These are phyloP conservation scores for Lepilemur septentrionalis DNA, from an alignment of 2,797 vertebrate genomes.

Conservation along the genomic window DNA sequence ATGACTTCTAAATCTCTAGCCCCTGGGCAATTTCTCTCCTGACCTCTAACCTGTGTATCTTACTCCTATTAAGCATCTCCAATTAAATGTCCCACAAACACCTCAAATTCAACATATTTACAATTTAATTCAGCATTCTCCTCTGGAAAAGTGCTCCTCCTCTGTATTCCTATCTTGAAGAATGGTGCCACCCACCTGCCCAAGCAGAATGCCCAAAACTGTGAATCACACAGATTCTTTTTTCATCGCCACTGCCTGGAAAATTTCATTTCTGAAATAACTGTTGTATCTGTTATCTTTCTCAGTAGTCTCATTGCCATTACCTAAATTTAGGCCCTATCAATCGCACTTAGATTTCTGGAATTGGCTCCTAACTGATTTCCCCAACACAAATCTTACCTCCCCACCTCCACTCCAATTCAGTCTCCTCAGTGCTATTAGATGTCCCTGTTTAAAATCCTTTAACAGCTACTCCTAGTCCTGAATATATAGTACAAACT, in stretches of 20 bases:
- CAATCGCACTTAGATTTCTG: neutral
- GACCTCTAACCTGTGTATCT: neutral
- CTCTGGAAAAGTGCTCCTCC: neutral
- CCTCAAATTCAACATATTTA: neutral
- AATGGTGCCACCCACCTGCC: neutral
- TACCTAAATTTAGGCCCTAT: neutral
- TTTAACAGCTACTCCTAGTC: neutral
- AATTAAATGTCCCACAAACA: neutral
- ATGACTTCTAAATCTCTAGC: neutral
- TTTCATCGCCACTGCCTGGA: neutral
- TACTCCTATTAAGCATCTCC: neutral
- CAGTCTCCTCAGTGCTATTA: neutral
- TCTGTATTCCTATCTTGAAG: neutral
- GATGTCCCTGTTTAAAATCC: neutral
- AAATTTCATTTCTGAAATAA: slow-evolving; percentile 26
- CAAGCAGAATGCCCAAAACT: neutral
- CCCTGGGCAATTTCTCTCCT: neutral
- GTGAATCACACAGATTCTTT: neutral
- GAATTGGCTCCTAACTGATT: neutral
- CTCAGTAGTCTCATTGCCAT: neutral
- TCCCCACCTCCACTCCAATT: neutral
- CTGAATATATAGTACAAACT: slow-evolving; percentile 35
- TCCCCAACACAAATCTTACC: neutral
- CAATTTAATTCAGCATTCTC: neutral
- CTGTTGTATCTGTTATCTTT: neutral